Conservation (phyloP, 2,888 invertebrate genomes). For the Amiota mariae region DNA sequence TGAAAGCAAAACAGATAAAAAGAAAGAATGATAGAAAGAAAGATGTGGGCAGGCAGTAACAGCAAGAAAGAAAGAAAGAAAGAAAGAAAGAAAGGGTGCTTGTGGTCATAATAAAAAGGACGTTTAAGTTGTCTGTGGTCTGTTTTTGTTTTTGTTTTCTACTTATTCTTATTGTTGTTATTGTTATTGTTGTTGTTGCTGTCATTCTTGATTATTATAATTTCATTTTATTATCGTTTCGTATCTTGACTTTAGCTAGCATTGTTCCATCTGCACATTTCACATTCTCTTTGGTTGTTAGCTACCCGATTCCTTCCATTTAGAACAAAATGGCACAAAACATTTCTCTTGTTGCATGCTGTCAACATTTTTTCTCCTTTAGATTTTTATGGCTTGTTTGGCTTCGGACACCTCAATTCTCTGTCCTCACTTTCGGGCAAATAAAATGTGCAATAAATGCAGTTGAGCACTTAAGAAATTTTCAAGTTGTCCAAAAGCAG, state of each 20-base stretch:
- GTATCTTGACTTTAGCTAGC: background rate
- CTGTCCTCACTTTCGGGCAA: slow-evolving; percentile 1
- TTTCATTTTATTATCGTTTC: slow-evolving; percentile 16
- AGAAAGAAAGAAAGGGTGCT: slow-evolving; percentile 23
- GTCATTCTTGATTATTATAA: slow-evolving; percentile 34
- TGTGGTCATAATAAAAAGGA: background rate
- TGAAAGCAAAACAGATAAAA: slow-evolving; percentile 22
- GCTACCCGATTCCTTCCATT: background rate
- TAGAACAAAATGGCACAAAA: slow-evolving; percentile 13
- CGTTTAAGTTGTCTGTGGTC: slow-evolving; percentile 9
- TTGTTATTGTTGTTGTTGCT: background rate
- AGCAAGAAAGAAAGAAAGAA: slow-evolving; percentile 40
- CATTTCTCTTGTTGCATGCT: slow-evolving; percentile 21
- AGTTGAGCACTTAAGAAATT: slow-evolving; percentile 9
- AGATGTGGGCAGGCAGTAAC: slow-evolving; percentile 41
- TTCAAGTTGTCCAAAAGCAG: background rate
- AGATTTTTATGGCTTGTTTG: slow-evolving; percentile 40
- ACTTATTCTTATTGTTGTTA: background rate
- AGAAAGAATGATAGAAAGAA: slow-evolving; percentile 42
- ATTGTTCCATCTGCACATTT: too few species aligned
- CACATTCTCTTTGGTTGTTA: background rate
- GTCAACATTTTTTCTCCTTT: slow-evolving; percentile 13
- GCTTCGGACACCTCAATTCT: slow-evolving; percentile 19
- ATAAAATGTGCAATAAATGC: slow-evolving; percentile 24
- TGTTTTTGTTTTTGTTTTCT: background rate